Base-by-base conservation (phyloP, 92 coral and sea anemone genomes). In the Palythoa grandiflora region DNA sequence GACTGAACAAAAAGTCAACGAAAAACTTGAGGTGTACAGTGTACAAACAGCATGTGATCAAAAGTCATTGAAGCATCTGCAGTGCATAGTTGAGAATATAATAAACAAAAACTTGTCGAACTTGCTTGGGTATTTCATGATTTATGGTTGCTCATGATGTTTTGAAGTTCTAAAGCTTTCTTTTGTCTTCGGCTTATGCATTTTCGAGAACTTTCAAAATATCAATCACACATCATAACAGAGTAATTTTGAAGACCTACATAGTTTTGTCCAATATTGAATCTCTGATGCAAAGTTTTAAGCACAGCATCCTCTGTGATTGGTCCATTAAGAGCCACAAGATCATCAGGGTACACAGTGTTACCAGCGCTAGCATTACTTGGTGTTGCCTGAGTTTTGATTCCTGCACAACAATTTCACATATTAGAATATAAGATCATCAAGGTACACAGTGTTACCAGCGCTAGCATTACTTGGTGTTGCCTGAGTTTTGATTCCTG, bases 261-360 rank as follows among this genome's bases (percentile, higher is more conserved):
- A 92, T 92, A 71, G 65, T 87, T 79, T 47, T 93, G 90, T 21
- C 92, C 89, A 70, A 76, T 87, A 63, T 68, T 68, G 55, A 87
- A 85, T 80, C 96, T 93, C 48, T 93, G 94, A 71, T 94, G 92
- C 15, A 96, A 83, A 16, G 80, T 87, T 84, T 83, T 57, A 10
- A 88, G 68, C 66, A 96, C 66, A 17, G 93, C 90, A 90, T 93
- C 89, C 89, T 96, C 98, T n/a, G 98, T 96, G 66, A 93, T 38
- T 44, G 98, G 98, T 73, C 98, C 98, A 78, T 74, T 77, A 17
- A 92, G 79, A 75, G 89, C 84, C 57, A 96, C 95, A 52, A 96
- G 89, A 87, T 96, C 98, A 48, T 92, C 94, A 10, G 73, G 79
- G 19, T 73, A 90, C 37, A 83, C 77, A 9, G 88, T 37, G 40